phyloP scores from a whole-genome alignment of 2,888 invertebrate species.

The Agelastica alni region DNA sequence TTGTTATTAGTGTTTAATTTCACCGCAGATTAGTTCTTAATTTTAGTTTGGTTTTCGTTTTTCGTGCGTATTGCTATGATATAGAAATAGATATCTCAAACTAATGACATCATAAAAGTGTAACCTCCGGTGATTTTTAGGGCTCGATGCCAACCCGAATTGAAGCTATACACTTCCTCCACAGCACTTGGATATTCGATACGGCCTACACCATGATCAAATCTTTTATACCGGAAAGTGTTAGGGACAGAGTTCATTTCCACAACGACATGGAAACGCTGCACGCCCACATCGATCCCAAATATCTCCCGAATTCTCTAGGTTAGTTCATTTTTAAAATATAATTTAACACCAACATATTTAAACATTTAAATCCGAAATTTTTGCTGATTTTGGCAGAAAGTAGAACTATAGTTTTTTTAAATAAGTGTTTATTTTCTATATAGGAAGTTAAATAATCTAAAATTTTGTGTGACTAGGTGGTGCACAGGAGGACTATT shows the following conservation, averaged over 20 bases:
- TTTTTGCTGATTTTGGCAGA: too few species aligned
- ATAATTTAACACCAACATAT: not conserved
- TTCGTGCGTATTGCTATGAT: too few species aligned
- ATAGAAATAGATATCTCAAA: too few species aligned
- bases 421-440: too few species aligned
- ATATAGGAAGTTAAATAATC: too few species aligned
- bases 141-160: constrained; percentile 72
- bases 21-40: too few species aligned
- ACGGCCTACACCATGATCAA: constrained; percentile 75
- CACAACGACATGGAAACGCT: constrained; percentile 71
- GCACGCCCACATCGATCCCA: constrained; percentile 70
- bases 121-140: too few species aligned
- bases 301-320: constrained; percentile 63
- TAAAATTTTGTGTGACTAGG: too few species aligned
- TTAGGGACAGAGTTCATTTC: constrained; percentile 64
- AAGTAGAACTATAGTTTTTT: too few species aligned
- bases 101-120: too few species aligned
- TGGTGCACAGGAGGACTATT: constrained; percentile 44
- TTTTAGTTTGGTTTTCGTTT: too few species aligned
- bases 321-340: not conserved
- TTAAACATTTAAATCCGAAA: constrained; percentile 55
- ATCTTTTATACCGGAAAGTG: constrained; percentile 65
- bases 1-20: too few species aligned
- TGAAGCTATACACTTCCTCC: constrained; percentile 72
- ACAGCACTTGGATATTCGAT: constrained; percentile 79